A percentile compares a stretch with the other conserved stretches of the same genome.
Conservation (phyloP, 2,113 vertebrate species). For the human region DNA sequence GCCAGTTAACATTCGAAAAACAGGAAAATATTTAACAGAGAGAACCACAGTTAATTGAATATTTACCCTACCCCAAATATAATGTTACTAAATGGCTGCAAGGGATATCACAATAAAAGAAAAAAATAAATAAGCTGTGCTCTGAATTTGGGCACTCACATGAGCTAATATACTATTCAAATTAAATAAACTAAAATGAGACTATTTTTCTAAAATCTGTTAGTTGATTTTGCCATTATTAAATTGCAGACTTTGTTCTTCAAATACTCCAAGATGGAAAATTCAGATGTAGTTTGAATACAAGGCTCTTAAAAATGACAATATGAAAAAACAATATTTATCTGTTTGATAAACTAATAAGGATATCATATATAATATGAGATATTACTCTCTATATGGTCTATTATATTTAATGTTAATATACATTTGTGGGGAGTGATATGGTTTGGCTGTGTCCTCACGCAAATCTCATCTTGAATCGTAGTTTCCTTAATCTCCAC, state of each 20-base stretch:
- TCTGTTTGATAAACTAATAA: background rate
- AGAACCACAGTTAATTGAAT: background rate
- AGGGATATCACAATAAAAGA: background rate
- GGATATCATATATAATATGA: background rate
- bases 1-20: slow-evolving; percentile 1
- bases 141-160: background rate
- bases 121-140: background rate
- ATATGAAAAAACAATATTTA: background rate
- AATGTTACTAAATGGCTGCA: background rate
- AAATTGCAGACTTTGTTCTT: background rate
- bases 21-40: background rate
- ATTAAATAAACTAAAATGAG: background rate
- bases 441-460: too few species aligned
- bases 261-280: background rate
- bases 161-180: background rate
- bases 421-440: background rate
- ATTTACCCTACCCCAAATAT: background rate
- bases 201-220: background rate
- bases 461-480: too few species aligned
- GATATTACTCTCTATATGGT: background rate
- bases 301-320: background rate
- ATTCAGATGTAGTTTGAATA: background rate
- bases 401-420: background rate
- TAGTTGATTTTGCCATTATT: background rate
- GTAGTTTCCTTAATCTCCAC: too few species aligned